A percentile compares a stretch with the other conserved stretches of the same genome.
Conservation (phyloP, 1,140 invertebrate species). For the Temnothorax nylanderi region DNA sequence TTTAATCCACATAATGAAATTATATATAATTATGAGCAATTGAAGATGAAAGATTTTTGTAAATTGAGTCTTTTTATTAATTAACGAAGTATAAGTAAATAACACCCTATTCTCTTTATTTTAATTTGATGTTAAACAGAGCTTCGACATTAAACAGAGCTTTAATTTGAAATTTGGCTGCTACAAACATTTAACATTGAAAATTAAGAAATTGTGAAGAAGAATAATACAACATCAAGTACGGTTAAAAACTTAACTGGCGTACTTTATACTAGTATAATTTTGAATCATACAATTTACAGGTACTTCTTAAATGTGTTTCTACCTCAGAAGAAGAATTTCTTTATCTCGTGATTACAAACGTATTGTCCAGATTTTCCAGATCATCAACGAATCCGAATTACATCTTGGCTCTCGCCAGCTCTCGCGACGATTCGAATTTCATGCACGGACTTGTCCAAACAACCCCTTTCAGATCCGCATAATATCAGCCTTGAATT, state of each 20-base stretch:
- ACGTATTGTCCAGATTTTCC: background rate
- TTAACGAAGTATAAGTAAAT: background rate
- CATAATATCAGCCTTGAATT: conserved; percentile 23
- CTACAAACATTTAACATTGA: background rate
- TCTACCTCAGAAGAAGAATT: background rate
- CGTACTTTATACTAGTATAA: background rate
- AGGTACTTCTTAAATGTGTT: background rate
- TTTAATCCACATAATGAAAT: background rate
- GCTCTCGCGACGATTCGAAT: background rate
- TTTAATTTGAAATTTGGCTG: background rate
- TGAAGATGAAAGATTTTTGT: background rate
- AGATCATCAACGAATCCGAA: background rate
- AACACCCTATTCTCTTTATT: background rate
- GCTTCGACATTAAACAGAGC: background rate
- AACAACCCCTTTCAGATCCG: conserved; percentile 15
- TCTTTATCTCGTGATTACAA: background rate
- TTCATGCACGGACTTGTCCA: conserved; percentile 9
- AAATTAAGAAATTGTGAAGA: background rate
- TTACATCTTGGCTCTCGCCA: background rate
- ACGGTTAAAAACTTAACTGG: background rate
- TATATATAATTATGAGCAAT: background rate
- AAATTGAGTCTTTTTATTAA: background rate
- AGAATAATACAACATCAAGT: background rate
- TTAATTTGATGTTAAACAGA: background rate
- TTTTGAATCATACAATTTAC: background rate